Evolutionary conservation across 2,888 invertebrate species (phyloP).

Genomic region (Hemaris fuciformis): DNA sequence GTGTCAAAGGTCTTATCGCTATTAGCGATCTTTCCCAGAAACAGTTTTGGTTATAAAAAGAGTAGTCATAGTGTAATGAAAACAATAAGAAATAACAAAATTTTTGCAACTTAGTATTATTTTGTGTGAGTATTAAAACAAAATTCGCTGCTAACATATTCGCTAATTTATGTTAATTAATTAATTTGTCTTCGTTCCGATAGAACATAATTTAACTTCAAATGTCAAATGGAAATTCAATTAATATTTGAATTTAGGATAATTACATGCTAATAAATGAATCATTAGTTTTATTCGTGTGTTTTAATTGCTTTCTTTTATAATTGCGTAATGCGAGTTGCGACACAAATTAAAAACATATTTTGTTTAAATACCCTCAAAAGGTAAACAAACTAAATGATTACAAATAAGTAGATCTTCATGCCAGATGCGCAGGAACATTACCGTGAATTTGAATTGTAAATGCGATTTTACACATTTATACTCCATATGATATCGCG

Average conservation of each 20-base stretch:
- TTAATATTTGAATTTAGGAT: background rate
- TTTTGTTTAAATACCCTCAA: background rate
- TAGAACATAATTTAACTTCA: background rate
- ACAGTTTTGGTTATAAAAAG: too few relatives aligned
- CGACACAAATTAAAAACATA: too few relatives aligned
- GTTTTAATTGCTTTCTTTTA: background rate
- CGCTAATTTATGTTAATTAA: background rate
- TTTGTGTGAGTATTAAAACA: background rate
- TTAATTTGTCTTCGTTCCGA: background rate
- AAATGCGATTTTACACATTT: background rate
- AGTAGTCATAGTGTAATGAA: too few relatives aligned
- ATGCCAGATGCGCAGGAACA: background rate
- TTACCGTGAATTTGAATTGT: background rate
- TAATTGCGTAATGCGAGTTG: background rate
- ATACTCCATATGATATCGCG: background rate
- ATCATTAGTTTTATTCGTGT: too few relatives aligned
- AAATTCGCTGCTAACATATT: background rate
- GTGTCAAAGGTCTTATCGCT: too few relatives aligned
- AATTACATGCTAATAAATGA: too few relatives aligned
- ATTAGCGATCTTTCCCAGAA: too few relatives aligned
- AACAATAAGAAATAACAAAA: background rate
- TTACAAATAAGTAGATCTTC: background rate
- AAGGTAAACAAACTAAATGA: background rate
- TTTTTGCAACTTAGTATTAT: too few relatives aligned
- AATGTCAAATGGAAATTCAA: background rate